Evolutionary conservation across 2,797 vertebrate species (phyloP), one percentile per base, ranked within the genome.

Genomic region (Lophius americanus): DNA sequence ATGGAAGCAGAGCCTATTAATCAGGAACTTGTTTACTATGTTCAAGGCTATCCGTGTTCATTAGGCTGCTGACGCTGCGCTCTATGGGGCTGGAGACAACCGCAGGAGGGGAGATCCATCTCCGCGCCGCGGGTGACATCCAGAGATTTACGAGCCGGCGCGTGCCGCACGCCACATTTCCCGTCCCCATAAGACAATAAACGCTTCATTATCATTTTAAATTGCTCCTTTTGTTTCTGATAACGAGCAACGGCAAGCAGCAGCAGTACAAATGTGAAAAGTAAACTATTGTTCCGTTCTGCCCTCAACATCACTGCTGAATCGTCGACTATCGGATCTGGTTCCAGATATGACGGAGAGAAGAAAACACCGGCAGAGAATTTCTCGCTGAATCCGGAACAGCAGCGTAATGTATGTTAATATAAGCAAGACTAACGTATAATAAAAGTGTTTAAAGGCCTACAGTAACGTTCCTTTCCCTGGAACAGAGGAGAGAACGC

Each of bases 11-110:
- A 82, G 71, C 78, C 84, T 86, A 93, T 93, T 92, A 91, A 93
- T 93, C 91, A 92, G 86, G 68, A 76, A 86, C 90, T 93, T 93
- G 92, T 94, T 94, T 93, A 93, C 86, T 89, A 83, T 88, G 85
- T 84, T 91, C 83, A 78, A 78, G 83, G 84, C 83, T 78, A 83
- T 84, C 72, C 33, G 53, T 82, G 86, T 88, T 90, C 85, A 92
- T 93, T 92, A 91, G 88, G 93, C 89, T 90, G 82, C 80, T 23
- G 69, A 79, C 79, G 78, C 85, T 57, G 79, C 67, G 65, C 86
- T 88, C 88, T 80, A 81, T 73, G 77, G 78, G 71, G 79, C 88
- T 83, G 75, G 71, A 89, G 88, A 90, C 82, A 84, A 78, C 80
- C 76, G 57, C 83, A 80, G 72, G 83, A 87, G 82, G 86, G 81